These are phyloP conservation scores for Harpagifer antarcticus DNA, from an alignment of 2,797 vertebrate genomes.

Conservation along the genomic window DNA sequence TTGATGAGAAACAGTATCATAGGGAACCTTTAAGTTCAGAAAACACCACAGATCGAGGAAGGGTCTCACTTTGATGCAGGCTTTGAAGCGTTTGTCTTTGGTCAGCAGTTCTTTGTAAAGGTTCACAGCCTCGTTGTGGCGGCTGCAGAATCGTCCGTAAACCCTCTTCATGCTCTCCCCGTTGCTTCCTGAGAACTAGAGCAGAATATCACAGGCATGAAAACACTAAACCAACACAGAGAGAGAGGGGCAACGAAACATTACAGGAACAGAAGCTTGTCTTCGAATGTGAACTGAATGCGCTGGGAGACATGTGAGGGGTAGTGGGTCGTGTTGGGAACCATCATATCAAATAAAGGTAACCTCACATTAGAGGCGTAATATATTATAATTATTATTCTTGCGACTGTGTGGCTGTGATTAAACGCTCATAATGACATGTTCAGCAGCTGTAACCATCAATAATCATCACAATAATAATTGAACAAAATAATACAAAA, in stretches of 20 bases:
- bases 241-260: background rate
- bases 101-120: conserved; percentile 94
- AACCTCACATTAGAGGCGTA: too few relatives aligned
- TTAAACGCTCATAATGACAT: background rate
- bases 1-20: too few relatives aligned
- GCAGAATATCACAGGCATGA: conserved; percentile 32
- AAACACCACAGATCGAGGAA: background rate
- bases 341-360: too few relatives aligned
- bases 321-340: background rate
- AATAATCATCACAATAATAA: too few relatives aligned
- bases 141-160: conserved; percentile 95
- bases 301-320: background rate
- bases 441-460: background rate
- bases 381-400: too few relatives aligned
- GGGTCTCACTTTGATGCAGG: conserved; percentile 91
- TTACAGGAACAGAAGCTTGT: too few relatives aligned
- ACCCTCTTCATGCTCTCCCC: conserved; percentile 93
- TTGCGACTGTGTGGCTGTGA: background rate
- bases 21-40: background rate
- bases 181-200: conserved; percentile 92
- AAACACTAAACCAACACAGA: background rate
- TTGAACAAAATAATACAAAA: too few relatives aligned
- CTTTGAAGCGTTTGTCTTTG: conserved; percentile 96
- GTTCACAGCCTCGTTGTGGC: conserved; percentile 95
- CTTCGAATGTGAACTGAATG: background rate